These are phyloP conservation scores for Aurelia sp. DNA, from an alignment of 30 jellyfish, hydroid and myxozoan species.

Conservation along the genomic window DNA sequence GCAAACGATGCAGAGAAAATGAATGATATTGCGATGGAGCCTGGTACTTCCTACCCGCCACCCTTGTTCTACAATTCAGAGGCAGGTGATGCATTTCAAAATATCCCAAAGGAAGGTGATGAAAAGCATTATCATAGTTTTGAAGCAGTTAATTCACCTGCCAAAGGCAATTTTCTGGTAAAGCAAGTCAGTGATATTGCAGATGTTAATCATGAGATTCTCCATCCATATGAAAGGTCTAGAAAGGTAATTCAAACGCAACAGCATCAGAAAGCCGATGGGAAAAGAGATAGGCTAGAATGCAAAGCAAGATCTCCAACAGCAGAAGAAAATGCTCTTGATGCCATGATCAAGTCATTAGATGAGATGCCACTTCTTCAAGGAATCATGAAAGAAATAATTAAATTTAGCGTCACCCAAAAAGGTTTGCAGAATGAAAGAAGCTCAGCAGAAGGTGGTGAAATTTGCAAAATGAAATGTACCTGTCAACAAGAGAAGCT, in stretches of 20 bases:
- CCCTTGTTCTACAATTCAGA: conserved; percentile 44
- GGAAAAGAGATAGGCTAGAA: too few species aligned
- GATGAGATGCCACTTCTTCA: conserved; percentile 51
- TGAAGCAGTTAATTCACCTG: too few species aligned
- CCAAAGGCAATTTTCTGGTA: too few species aligned
- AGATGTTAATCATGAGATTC: too few species aligned
- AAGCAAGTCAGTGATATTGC: too few species aligned
- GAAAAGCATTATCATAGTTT: too few species aligned
- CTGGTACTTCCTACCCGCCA: conserved; percentile 50
- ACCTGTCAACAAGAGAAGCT: not conserved
- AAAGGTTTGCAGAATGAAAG: not conserved
- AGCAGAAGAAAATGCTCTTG: not conserved
- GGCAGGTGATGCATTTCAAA: not conserved
- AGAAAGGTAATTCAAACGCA: too few species aligned
- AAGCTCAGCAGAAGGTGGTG: not conserved
- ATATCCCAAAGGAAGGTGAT: not conserved
- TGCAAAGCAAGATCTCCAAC: too few species aligned
- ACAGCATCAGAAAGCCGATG: too few species aligned
- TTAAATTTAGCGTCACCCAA: conserved; percentile 9
- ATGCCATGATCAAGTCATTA: conserved; percentile 18
- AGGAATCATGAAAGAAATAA: conserved; percentile 50
- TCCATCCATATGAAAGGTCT: too few species aligned
- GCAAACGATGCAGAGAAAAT: too few species aligned
- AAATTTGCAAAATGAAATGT: not conserved
- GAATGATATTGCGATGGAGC: not conserved